A percentile compares a stretch with the other conserved stretches of the same genome.
These are phyloP conservation scores for Protobothrops mucrosquamatus DNA, from an alignment of 2,113 vertebrate species.

Conservation along the genomic window DNA sequence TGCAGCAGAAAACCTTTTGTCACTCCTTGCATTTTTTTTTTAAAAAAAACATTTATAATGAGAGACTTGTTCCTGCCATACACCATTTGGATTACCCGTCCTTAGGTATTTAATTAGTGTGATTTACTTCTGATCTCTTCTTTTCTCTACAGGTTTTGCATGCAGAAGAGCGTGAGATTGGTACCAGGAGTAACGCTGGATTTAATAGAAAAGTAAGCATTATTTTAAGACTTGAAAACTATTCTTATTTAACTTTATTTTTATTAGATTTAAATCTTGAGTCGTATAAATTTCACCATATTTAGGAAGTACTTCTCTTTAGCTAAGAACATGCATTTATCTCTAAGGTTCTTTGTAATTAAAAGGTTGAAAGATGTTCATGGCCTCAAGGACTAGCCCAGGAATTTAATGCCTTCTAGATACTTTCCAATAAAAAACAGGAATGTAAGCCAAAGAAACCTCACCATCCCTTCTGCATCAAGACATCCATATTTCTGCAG, in stretches of 20 bases:
- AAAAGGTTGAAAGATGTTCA: neutral
- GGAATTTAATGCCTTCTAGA: neutral
- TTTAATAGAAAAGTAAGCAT: conserved; percentile 96
- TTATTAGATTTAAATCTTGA: neutral
- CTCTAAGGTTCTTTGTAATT: neutral
- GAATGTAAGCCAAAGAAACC: neutral
- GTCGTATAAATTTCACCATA: accelerated
- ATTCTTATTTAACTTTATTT: neutral
- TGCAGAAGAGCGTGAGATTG: conserved; percentile 97
- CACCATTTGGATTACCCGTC: neutral
- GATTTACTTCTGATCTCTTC: conserved; percentile 35
- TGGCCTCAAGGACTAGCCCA: neutral
- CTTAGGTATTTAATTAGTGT: conserved; percentile 12
- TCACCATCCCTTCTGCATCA: neutral
- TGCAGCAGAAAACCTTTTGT: neutral
- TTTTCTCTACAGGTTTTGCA: conserved; percentile 87
- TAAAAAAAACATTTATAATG: conserved; percentile 12
- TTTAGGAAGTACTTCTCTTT: neutral
- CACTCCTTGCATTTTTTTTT: neutral
- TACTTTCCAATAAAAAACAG: neutral
- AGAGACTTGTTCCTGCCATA: conserved; percentile 10
- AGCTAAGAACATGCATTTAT: neutral
- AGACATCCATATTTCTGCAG: neutral
- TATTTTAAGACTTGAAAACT: neutral
- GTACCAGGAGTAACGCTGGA: conserved; percentile 98